Evolutionary conservation across 2,888 invertebrate genomes (phyloP), one percentile per base, ranked within the genome.

Genomic region (Platycheirus rosarum): DNA sequence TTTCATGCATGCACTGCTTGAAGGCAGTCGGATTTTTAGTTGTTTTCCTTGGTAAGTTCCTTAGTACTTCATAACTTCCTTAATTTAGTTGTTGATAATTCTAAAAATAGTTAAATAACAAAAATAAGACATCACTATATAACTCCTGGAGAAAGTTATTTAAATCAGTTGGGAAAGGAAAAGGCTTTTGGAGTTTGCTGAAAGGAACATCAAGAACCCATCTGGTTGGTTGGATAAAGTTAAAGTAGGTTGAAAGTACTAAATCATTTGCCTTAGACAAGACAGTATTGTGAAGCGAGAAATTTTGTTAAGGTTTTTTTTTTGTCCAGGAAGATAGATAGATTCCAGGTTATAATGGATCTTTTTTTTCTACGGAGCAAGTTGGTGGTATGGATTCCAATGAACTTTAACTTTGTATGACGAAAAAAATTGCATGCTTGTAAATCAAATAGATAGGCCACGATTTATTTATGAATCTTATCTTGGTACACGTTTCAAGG

Each of bases 161-260:
- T 53, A 42, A 57, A n/a, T n/a, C n/a, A n/a, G n/a, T 9, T 20
- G 23, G 29, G 23, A n/a, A 18, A 20, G 5, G 23, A 35, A 40
- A 49, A 35, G 60, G 29, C n/a, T n/a, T n/a, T n/a, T n/a, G n/a
- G n/a, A 32, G 40, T 42, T 20, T 26, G 23, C 11, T n/a, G n/a
- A n/a, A n/a, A 40, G 8, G 48, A 18, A 35, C 20, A 71, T 42
- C 16, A 63, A 57, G 65, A 42, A 32, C 73, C 66, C 78, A 78
- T 73, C 78, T 73, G 78, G 46, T 51, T 44, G 51, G 60, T n/a
- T 78, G 78, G 48, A 71, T 60, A 71, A 71, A 74, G 68, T 68
- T 74, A 26, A 69, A 69, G 74, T 63, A 74, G 55, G 69, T 74
- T 44, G 69, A 74, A 74, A 69, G 74, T 69, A 79, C 74, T 79